Evolutionary conservation across 2,888 invertebrate genomes (phyloP).

Genomic region (Aphodius sticticus): DNA sequence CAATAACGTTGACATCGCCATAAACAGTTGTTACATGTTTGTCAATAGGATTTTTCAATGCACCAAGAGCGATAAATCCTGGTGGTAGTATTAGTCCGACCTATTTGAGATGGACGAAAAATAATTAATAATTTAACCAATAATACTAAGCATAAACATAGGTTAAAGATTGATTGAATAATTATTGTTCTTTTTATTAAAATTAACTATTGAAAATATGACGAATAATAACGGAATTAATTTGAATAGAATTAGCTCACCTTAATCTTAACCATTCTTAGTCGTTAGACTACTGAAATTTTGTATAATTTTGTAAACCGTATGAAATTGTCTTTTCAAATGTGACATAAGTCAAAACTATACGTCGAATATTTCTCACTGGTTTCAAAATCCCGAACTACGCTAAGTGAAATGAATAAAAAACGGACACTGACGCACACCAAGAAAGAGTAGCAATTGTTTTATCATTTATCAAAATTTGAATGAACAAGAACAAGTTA

Average conservation of each 20-base stretch:
- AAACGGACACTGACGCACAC: too few species aligned
- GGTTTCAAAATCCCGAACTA: too few species aligned
- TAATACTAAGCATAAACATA: too few species aligned
- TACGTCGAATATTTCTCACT: neutral
- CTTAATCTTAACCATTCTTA: neutral
- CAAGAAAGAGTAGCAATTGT: too few species aligned
- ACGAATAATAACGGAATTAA: neutral
- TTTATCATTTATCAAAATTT: too few species aligned
- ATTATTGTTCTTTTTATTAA: too few species aligned
- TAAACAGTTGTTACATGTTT: constrained; percentile 77
- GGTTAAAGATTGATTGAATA: too few species aligned
- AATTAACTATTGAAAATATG: too few species aligned
- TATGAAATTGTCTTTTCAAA: neutral
- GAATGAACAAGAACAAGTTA: too few species aligned
- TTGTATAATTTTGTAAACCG: neutral
- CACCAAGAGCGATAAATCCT: constrained; percentile 89
- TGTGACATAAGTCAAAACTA: neutral
- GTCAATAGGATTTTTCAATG: constrained; percentile 76
- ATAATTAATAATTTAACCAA: neutral
- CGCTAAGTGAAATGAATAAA: too few species aligned
- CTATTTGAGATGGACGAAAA: constrained; percentile 59
- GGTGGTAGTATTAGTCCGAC: constrained; percentile 98
- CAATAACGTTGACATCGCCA: constrained; percentile 80
- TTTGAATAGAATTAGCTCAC: neutral
- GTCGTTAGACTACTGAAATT: neutral